phyloP scores from a whole-genome alignment of 1,140 invertebrate genomes.

The Platyscapa corneri region DNA sequence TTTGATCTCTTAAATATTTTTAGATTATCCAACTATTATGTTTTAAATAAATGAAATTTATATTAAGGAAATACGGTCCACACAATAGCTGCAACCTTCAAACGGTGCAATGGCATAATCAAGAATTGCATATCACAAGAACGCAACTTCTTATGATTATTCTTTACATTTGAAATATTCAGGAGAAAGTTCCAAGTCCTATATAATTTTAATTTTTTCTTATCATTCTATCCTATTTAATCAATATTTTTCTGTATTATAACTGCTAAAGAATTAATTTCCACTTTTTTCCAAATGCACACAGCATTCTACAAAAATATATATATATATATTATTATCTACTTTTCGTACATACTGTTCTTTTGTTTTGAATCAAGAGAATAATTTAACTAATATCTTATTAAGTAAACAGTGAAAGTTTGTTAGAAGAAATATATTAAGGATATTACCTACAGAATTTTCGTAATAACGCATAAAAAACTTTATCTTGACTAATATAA shows the following conservation, averaged over 20 bases:
- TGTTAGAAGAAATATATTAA: too few species aligned
- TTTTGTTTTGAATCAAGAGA: not conserved
- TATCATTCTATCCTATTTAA: not conserved
- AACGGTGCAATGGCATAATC: constrained; percentile 36
- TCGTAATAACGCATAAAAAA: too few species aligned
- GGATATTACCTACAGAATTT: too few species aligned
- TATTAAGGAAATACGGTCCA: too few species aligned
- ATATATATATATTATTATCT: not conserved
- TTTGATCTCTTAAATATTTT: too few species aligned
- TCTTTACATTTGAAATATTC: constrained; percentile 43
- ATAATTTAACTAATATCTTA: not conserved
- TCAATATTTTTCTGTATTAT: constrained; percentile 15
- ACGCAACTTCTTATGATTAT: constrained; percentile 29
- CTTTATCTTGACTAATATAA: too few species aligned
- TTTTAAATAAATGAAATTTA: too few species aligned
- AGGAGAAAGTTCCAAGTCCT: constrained; percentile 36
- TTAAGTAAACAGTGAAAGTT: too few species aligned
- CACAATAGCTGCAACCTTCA: too few species aligned
- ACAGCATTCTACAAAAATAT: not conserved
- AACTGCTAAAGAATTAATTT: not conserved
- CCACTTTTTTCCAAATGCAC: not conserved
- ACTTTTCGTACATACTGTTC: not conserved
- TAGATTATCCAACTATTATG: too few species aligned
- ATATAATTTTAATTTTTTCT: constrained; percentile 29
- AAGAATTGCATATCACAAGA: constrained; percentile 33